Evolutionary conservation across 1,140 invertebrate genomes (phyloP).

Genomic region (Sesamia nonagrioides): DNA sequence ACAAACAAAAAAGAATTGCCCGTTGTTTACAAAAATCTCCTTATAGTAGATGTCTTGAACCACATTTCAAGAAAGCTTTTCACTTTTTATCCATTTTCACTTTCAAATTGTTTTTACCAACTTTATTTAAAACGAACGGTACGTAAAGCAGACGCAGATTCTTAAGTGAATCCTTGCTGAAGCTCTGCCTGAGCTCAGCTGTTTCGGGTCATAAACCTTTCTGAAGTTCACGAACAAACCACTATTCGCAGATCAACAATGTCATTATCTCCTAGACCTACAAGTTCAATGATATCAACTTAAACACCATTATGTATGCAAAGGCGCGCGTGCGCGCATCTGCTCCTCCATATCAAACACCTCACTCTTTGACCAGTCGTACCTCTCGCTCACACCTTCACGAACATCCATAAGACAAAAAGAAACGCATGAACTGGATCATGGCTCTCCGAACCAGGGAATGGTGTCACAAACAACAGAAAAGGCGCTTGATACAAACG

Average conservation of each 20-base stretch:
- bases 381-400: constrained; percentile 63
- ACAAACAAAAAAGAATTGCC: no score
- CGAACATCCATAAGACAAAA: constrained; percentile 49
- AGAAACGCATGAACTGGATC: constrained; percentile 73
- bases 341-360: constrained; percentile 80
- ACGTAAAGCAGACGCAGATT: neutral
- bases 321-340: constrained; percentile 65
- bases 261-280: constrained; percentile 74
- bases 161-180: neutral
- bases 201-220: constrained; percentile 17
- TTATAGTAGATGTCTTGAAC: neutral
- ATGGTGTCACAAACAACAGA: constrained; percentile 87
- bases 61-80: neutral
- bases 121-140: neutral
- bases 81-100: constrained; percentile 23
- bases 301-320: constrained; percentile 76
- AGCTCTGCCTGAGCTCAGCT: neutral
- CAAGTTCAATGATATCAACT: constrained; percentile 83
- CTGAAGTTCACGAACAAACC: neutral
- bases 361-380: constrained; percentile 53
- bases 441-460: constrained; percentile 77
- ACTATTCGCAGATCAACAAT: constrained; percentile 42
- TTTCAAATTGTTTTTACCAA: constrained; percentile 11
- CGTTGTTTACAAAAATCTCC: neutral
- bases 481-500: constrained; percentile 70